Percentiles rank a stretch among this genome's conserved stretches.
phyloP scores from a whole-genome alignment of 1,140 invertebrate species.

The Theocolax elegans region DNA sequence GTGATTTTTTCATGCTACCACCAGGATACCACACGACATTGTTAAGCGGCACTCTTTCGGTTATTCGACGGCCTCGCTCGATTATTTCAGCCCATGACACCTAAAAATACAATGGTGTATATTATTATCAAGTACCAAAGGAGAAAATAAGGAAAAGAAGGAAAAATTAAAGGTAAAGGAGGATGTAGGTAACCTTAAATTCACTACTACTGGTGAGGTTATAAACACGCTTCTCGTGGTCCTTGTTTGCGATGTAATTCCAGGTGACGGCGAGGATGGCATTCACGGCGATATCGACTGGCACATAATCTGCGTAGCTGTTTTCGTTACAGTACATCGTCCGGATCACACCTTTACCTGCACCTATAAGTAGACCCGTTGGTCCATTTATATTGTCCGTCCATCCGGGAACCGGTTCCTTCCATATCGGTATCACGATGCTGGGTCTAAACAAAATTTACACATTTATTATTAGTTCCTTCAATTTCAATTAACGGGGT shows the following conservation, averaged over 20 bases:
- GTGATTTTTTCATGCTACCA: constrained; percentile 86
- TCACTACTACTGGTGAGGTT: constrained; percentile 81
- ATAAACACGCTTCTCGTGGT: constrained; percentile 69
- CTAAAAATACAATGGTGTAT: constrained; percentile 60
- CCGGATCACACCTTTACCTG: constrained; percentile 86
- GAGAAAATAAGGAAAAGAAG: too few species aligned
- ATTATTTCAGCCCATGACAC: constrained; percentile 86
- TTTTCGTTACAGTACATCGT: constrained; percentile 84
- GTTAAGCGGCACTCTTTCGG: constrained; percentile 80
- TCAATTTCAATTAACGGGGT: too few species aligned
- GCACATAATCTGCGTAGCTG: constrained; percentile 86
- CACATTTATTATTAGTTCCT: constrained; percentile 1
- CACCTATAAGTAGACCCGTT: constrained; percentile 80
- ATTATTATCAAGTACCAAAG: too few species aligned
- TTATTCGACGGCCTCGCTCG: constrained; percentile 81
- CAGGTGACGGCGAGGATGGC: constrained; percentile 74
- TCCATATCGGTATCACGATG: constrained; percentile 82
- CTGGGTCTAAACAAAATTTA: constrained; percentile 56
- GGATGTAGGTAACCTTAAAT: constrained; percentile 80
- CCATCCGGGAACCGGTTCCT: constrained; percentile 88
- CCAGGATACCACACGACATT: constrained; percentile 89
- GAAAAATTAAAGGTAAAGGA: too few species aligned
- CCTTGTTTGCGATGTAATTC: constrained; percentile 68
- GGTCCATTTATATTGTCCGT: constrained; percentile 94
- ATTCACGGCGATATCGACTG: constrained; percentile 84